Base-by-base conservation (phyloP, 2,113 vertebrate species). In the Xiphophorus maculatus region DNA sequence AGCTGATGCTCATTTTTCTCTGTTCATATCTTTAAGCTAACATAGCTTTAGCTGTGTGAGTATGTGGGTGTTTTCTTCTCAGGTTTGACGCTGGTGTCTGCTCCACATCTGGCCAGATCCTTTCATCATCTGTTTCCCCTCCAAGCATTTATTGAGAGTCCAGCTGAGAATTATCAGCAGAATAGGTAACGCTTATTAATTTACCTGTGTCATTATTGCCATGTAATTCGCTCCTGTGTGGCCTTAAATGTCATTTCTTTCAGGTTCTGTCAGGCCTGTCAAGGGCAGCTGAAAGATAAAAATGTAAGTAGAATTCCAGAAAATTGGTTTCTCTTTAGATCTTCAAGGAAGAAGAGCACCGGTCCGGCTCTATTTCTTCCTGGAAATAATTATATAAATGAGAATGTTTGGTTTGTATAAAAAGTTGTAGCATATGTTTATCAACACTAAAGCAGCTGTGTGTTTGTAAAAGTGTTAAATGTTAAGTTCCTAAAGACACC, bases 121-220 rank as follows among this genome's bases (percentile, higher is more conserved):
- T 99, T 99, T 66, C 98, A 99, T 83, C 98, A 99, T 74, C 94
- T 99, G n/a, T 99, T 99, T 91, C 98, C 98, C 73, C 93, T 99
- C 84, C 95, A 96, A 83, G 88, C 92, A 33, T 99, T 99, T 84
- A 90, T 89, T 88, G 98, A 99, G 93, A 83, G 88, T 68, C 66
- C 93, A 0, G 58, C 96, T 9, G 93, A 95, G 76, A 93, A 96
- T 35, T 88, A 93, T 73, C 88, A 92, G 33, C 94, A 93, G 68
- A 94, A 97, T 81, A 94, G 96, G 97, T 98, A 92, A 3, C 32
- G 40, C 3, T 65, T 27, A 40, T 37, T 14, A 29, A 62, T 29
- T 5, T 73, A 25, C 37, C 27, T n/a, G 30, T 22, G 17, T 1
- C 13, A 4, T 6, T 32, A 61, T 30, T 62, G 60, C 30, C 10